Evolutionary conservation across 1,140 invertebrate genomes (phyloP).

Genomic region (Orius insidiosus): DNA sequence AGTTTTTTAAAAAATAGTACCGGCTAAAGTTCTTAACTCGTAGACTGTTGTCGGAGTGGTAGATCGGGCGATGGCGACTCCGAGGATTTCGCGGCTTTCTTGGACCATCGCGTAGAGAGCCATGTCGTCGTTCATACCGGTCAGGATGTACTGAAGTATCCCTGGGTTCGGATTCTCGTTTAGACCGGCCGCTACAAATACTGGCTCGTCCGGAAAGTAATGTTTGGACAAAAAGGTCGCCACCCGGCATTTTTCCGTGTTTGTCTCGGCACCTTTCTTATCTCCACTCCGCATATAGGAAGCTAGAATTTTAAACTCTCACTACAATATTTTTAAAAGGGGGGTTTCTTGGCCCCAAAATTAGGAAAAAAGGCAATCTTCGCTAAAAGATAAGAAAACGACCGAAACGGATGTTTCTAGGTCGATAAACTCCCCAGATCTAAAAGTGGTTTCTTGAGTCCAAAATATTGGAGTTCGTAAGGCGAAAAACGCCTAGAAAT

Average conservation of each 20-base stretch:
- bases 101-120: constrained; percentile 4
- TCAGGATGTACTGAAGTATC: constrained; percentile 6
- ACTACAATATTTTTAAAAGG: too few species aligned
- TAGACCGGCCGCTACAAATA: constrained; percentile 5
- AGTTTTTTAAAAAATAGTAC: constrained; percentile 2
- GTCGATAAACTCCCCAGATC: too few species aligned
- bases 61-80: constrained; percentile 1
- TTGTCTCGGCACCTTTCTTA: neutral
- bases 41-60: constrained; percentile 2
- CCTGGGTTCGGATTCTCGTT: constrained; percentile 4
- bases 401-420: too few species aligned
- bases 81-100: constrained; percentile 7
- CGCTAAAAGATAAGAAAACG: too few species aligned
- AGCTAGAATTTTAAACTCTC: neutral
- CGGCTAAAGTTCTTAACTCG: constrained; percentile 6
- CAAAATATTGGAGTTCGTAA: too few species aligned
- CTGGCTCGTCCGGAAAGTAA: constrained; percentile 6
- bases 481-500: too few species aligned
- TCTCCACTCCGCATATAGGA: constrained; percentile 2
- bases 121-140: constrained; percentile 3
- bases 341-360: too few species aligned
- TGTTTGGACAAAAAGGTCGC: constrained; percentile 1
- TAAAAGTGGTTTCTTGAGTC: too few species aligned
- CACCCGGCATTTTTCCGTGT: constrained; percentile 6
- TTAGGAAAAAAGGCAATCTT: too few species aligned